Evolutionary conservation across 2,113 vertebrate genomes (phyloP).

Genomic region (Scophthalmus maximus): DNA sequence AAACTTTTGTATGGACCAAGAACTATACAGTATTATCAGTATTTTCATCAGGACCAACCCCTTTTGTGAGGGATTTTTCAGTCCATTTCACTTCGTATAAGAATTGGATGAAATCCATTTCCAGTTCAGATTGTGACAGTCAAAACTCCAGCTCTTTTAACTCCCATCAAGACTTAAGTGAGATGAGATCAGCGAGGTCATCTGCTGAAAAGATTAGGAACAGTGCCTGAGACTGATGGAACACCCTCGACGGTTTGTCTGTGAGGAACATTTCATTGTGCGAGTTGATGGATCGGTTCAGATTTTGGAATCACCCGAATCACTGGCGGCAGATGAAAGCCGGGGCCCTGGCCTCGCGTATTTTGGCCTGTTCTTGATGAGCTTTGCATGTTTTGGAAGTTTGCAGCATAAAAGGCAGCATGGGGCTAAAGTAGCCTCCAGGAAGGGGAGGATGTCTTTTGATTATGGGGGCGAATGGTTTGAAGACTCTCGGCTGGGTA

Average conservation of each 20-base stretch:
- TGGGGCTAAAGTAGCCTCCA: background rate
- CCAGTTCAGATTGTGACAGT: conserved; percentile 12
- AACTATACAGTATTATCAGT: background rate
- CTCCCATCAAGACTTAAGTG: conserved; percentile 22
- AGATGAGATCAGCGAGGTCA: conserved; percentile 46
- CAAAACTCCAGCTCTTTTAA: conserved; percentile 23
- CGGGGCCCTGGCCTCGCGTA: background rate
- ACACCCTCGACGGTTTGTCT: conserved; percentile 9
- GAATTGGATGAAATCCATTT: conserved; percentile 3
- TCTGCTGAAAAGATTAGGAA: conserved; percentile 49
- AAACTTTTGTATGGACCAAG: background rate
- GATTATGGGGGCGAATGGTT: background rate
- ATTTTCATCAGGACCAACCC: too few species aligned
- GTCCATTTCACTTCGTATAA: background rate
- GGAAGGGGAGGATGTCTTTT: conserved; percentile 9
- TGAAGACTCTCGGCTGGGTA: background rate
- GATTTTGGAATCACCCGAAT: conserved; percentile 36
- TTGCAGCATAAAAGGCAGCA: background rate
- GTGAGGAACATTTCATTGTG: conserved; percentile 52
- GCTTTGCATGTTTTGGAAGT: conserved; percentile 15
- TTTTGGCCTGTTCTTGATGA: conserved; percentile 26
- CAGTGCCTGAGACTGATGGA: conserved; percentile 25
- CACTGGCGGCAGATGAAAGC: conserved; percentile 23
- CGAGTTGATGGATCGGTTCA: background rate
- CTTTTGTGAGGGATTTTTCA: background rate